Percentiles rank a stretch among this genome's conserved stretches.
Conservation (phyloP, 2,797 vertebrate species). For the Smutsia temminckii region DNA sequence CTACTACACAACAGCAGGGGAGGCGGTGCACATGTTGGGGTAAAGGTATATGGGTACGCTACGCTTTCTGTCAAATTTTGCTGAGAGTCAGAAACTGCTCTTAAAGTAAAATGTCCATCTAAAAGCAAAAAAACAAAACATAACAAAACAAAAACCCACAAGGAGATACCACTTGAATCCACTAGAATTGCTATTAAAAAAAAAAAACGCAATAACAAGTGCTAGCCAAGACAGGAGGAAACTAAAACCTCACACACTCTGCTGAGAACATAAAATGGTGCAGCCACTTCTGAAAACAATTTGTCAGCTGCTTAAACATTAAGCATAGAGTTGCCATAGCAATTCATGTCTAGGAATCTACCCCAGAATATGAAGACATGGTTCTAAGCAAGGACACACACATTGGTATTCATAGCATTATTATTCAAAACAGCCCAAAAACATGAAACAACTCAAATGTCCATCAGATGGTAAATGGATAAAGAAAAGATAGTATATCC, state of each 20-base stretch:
- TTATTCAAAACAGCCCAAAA: neutral
- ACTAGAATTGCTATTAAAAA: neutral
- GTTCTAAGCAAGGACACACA: neutral
- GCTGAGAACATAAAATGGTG: neutral
- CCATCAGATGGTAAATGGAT: neutral
- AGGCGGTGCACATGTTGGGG: neutral
- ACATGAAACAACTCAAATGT: neutral
- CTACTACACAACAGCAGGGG: neutral
- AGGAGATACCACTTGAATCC: neutral
- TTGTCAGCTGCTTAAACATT: neutral
- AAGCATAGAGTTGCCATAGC: neutral
- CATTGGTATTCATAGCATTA: neutral
- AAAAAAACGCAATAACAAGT: neutral
- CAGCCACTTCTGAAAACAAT: neutral
- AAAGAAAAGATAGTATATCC: neutral
- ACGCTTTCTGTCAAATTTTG: neutral
- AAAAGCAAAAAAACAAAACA: neutral
- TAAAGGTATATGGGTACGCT: neutral
- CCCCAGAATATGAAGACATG: neutral
- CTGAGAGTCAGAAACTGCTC: neutral
- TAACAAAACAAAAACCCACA: neutral
- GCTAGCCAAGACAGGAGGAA: neutral
- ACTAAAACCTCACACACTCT: neutral
- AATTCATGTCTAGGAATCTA: neutral
- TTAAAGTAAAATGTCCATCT: neutral